These are phyloP conservation scores for Paguma larvata DNA, from an alignment of 2,797 vertebrate species.

Conservation along the genomic window DNA sequence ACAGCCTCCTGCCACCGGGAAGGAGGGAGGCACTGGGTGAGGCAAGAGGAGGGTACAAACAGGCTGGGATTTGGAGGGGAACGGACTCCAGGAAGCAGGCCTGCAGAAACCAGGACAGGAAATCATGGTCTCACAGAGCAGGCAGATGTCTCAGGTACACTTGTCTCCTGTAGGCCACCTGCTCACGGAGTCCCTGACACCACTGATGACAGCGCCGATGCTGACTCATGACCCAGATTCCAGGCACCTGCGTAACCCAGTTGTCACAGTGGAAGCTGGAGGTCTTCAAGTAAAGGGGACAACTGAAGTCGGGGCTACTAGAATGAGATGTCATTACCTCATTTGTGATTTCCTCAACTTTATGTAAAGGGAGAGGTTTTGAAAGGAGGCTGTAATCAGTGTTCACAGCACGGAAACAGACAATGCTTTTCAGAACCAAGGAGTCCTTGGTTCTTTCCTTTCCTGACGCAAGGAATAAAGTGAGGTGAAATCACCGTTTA, in stretches of 20 bases:
- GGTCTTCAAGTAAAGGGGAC: not conserved
- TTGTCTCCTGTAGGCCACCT: not conserved
- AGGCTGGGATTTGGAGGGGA: not conserved
- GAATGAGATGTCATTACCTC: not conserved
- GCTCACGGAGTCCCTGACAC: not conserved
- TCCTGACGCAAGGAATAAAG: not conserved
- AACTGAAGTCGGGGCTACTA: not conserved
- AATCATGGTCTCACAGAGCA: not conserved
- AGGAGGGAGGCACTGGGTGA: not conserved
- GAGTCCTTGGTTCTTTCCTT: not conserved
- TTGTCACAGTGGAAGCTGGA: not conserved
- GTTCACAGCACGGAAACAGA: not conserved
- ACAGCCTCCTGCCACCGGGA: not conserved
- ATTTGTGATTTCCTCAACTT: not conserved
- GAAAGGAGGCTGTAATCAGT: not conserved
- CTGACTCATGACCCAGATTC: constrained; percentile 20
- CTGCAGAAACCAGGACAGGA: not conserved
- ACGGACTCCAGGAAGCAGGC: not conserved
- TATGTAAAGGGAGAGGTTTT: not conserved
- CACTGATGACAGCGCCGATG: not conserved
- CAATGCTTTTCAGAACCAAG: not conserved
- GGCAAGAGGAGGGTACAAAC: not conserved
- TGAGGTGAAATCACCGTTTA: not conserved
- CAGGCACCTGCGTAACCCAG: not conserved
- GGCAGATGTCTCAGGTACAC: not conserved